Evolutionary conservation across 1,140 invertebrate species (phyloP).

Genomic region (Ceratina japonica): DNA sequence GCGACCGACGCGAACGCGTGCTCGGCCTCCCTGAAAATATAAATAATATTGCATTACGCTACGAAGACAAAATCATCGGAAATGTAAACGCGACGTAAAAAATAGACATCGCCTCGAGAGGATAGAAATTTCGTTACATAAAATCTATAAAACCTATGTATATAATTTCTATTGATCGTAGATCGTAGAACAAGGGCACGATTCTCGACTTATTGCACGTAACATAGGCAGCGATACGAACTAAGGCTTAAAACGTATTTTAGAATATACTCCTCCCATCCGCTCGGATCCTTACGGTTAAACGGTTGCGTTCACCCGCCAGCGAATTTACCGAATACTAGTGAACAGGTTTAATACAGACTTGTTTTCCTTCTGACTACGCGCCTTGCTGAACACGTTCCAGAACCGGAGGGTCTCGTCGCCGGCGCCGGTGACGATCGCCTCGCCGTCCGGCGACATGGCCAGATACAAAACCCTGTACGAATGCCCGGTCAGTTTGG

Average conservation of each 20-base stretch:
- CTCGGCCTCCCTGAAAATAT: too few species aligned
- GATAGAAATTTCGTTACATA: conserved; percentile 30
- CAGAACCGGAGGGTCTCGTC: conserved; percentile 99
- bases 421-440: conserved; percentile 99
- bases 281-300: conserved; percentile 39
- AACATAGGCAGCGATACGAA: conserved; percentile 57
- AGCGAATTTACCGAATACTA: conserved; percentile 84
- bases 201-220: conserved; percentile 69
- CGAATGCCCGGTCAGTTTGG: conserved; percentile 98
- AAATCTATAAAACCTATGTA: conserved; percentile 52
- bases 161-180: conserved; percentile 24
- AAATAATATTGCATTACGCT: too few species aligned
- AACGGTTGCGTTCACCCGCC: conserved; percentile 41
- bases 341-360: conserved; percentile 98
- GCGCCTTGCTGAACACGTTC: conserved; percentile 99
- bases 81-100: conserved; percentile 1
- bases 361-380: conserved; percentile 96
- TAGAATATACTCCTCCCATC: conserved; percentile 29
- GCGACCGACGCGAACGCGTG: too few species aligned
- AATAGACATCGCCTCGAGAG: conserved; percentile 8
- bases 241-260: conserved; percentile 52
- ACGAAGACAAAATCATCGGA: too few species aligned
- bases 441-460: conserved; percentile 99
- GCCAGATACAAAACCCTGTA: conserved; percentile 98
- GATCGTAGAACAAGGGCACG: conserved; percentile 33